phyloP scores from a whole-genome alignment of 1,140 invertebrate species.

The Drosophila gunungcola region DNA sequence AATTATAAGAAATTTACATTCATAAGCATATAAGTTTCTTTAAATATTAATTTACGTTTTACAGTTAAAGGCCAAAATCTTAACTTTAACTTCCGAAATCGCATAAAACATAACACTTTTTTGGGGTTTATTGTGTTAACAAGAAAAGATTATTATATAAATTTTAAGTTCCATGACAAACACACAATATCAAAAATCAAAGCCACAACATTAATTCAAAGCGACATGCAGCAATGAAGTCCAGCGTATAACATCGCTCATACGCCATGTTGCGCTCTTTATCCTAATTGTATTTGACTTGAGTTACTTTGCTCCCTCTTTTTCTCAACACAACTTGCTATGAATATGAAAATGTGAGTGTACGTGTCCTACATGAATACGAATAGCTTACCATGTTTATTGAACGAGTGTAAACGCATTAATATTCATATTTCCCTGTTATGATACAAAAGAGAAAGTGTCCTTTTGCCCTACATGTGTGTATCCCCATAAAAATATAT shows the following conservation, averaged over 20 bases:
- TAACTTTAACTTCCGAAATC: too few species aligned
- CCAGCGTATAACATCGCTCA: constrained; percentile 30
- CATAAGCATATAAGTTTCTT: too few species aligned
- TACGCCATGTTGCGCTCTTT: constrained; percentile 43
- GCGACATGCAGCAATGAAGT: not conserved
- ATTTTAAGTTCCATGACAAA: too few species aligned
- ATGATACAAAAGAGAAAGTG: constrained; percentile 1
- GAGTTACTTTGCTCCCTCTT: constrained; percentile 5
- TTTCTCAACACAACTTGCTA: constrained; percentile 13
- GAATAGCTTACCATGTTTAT: constrained; percentile 43
- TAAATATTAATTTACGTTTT: too few species aligned
- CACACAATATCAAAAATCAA: not conserved
- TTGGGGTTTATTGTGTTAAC: too few species aligned
- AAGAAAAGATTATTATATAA: too few species aligned
- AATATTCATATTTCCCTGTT: constrained; percentile 57
- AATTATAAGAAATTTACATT: too few species aligned
- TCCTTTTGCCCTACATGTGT: constrained; percentile 3
- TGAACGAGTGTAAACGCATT: constrained; percentile 41
- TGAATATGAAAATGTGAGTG: constrained; percentile 11
- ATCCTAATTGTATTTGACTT: constrained; percentile 21
- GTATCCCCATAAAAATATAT: not conserved
- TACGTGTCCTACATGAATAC: constrained; percentile 32
- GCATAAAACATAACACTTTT: too few species aligned
- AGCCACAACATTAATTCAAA: not conserved
- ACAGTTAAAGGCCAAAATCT: too few species aligned